A percentile compares a stretch with the other conserved stretches of the same genome.
phyloP scores from a whole-genome alignment of 2,888 invertebrate genomes.

The Hirtodrosophila trivittata region DNA sequence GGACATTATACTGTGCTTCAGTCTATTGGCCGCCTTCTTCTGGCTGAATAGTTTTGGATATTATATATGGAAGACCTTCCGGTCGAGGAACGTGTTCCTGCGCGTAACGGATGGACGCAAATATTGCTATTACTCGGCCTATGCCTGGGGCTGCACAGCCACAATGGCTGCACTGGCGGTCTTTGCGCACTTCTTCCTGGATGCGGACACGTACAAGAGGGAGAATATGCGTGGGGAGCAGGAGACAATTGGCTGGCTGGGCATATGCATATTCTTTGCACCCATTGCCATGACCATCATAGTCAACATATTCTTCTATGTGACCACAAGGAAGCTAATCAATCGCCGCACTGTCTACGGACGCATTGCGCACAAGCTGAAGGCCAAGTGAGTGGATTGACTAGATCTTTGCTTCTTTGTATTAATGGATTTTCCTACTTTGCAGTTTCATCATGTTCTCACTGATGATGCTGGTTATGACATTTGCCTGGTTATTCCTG shows the following conservation, averaged over 20 bases:
- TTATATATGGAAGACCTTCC: slow-evolving; percentile 94
- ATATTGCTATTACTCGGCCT: slow-evolving; percentile 93
- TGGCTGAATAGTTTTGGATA: slow-evolving; percentile 94
- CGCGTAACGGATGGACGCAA: slow-evolving; percentile 93
- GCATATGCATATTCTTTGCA: slow-evolving; percentile 92
- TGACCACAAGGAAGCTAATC: slow-evolving; percentile 91
- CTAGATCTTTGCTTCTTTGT: background rate
- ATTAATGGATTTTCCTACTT: slow-evolving; percentile 58
- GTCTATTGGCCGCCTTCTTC: slow-evolving; percentile 91
- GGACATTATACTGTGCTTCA: slow-evolving; percentile 90
- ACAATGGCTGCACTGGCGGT: slow-evolving; percentile 90
- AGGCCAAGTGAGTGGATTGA: slow-evolving; percentile 87
- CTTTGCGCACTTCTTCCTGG: slow-evolving; percentile 91
- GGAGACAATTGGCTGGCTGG: slow-evolving; percentile 92
- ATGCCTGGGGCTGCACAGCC: slow-evolving; percentile 90
- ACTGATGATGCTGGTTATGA: slow-evolving; percentile 90
- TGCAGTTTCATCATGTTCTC: slow-evolving; percentile 92
- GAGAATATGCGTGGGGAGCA: slow-evolving; percentile 86
- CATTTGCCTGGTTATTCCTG: slow-evolving; percentile 90
- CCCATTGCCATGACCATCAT: slow-evolving; percentile 92
- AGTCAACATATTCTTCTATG: slow-evolving; percentile 91
- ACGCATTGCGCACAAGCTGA: slow-evolving; percentile 93
- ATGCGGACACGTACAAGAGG: slow-evolving; percentile 85
- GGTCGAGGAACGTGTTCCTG: slow-evolving; percentile 92
- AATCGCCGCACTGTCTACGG: slow-evolving; percentile 93